Evolutionary conservation across 2,888 invertebrate genomes (phyloP), one percentile per base, ranked within the genome.

Genomic region (Lasioglossum vierecki): DNA sequence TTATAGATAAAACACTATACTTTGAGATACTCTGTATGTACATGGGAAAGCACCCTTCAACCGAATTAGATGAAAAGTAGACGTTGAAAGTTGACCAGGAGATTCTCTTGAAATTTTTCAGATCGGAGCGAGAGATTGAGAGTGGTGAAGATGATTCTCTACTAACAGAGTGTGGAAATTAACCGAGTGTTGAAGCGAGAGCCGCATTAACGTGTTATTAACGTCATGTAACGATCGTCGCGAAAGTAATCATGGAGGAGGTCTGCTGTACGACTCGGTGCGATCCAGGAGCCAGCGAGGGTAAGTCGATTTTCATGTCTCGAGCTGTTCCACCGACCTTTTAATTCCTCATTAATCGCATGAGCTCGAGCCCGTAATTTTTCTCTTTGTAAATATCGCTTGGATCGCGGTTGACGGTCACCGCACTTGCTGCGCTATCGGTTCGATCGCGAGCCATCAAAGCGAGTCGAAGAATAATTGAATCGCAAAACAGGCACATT

Each of bases 151-250:
- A 88, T 89, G 88, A 79, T 87, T 66, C 74, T 73, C 74, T 84
- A 89, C 88, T 88, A 89, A 89, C 83, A 85, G 66, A 85, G 88
- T 83, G 86, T 89, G 87, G 79, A 85, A 78, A 84, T 84, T 87
- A 89, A 87, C 85, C 87, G 80, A 82, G 82, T 88, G 88, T 88
- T 77, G 79, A 79, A 82, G 82, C 77, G 88, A 88, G 74, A 83
- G 79, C 80, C 73, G 81, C 63, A 89, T 91, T 90, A 90, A 90
- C 84, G 79, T 76, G 79, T 82, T 82, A 89, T 85, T 90, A 90
- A 91, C 89, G 87, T 53, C 83, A 91, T 90, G 89, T 90, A 89
- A 88, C 78, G 76, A 78, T 57, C 80, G 13, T 15, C 57, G 66
- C 80, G 66, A 70, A 57, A 60, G 74, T 79, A 78, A 85, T 77